Percentiles rank a stretch among this genome's conserved stretches.
phyloP scores from a whole-genome alignment of 2,888 invertebrate species.

The Mythimna albipuncta region DNA sequence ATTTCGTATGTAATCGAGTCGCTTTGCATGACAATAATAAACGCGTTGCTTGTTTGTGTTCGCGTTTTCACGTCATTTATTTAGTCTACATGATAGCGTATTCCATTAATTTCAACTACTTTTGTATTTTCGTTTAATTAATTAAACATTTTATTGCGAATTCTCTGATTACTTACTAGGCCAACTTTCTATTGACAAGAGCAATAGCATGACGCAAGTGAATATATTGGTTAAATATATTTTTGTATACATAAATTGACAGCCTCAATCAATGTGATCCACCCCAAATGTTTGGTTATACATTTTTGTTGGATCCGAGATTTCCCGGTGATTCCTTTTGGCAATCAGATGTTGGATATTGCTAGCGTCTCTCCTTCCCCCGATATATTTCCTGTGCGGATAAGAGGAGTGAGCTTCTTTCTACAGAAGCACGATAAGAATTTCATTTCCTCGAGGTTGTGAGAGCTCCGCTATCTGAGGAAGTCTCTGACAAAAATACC shows the following conservation, averaged over 20 bases:
- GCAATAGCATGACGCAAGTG: background rate
- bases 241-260: slow-evolving; percentile 8
- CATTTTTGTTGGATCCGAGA: slow-evolving; percentile 76
- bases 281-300: slow-evolving; percentile 71
- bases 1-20: slow-evolving; percentile 79
- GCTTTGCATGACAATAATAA: slow-evolving; percentile 77
- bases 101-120: slow-evolving; percentile 46
- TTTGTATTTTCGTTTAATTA: slow-evolving; percentile 27
- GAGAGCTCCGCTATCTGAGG: slow-evolving; percentile 87
- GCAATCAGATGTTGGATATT: slow-evolving; percentile 87
- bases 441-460: slow-evolving; percentile 89
- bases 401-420: slow-evolving; percentile 88
- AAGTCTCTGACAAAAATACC: slow-evolving; percentile 89
- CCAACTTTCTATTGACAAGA: slow-evolving; percentile 18
- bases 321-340: slow-evolving; percentile 80
- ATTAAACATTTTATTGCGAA: slow-evolving; percentile 34
- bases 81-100: slow-evolving; percentile 49
- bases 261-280: slow-evolving; percentile 46
- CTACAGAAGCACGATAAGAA: slow-evolving; percentile 89
- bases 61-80: slow-evolving; percentile 56
- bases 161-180: slow-evolving; percentile 18
- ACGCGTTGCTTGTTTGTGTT: slow-evolving; percentile 60
- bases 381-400: slow-evolving; percentile 88
- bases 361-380: slow-evolving; percentile 77
- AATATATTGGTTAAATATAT: slow-evolving; percentile 28